phyloP scores from a whole-genome alignment of 2,113 vertebrate species.

The Apaloderma vittatum region DNA sequence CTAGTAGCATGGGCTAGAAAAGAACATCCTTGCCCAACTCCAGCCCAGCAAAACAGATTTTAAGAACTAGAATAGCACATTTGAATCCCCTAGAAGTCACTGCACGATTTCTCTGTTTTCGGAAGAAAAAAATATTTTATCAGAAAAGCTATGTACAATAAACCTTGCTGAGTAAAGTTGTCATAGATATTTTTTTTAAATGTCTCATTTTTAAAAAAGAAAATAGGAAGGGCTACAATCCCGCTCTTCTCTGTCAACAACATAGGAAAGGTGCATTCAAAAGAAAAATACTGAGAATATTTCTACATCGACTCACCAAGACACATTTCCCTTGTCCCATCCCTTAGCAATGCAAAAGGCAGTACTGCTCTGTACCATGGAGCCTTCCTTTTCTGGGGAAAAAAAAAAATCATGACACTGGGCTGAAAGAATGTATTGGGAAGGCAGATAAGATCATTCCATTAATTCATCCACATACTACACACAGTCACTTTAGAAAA shows the following conservation, averaged over 20 bases:
- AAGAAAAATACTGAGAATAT: not conserved
- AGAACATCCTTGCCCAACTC: not conserved
- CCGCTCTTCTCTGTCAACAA: not conserved
- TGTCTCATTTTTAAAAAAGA: not conserved
- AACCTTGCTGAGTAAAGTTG: not conserved
- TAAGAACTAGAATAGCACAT: not conserved
- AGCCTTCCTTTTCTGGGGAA: not conserved
- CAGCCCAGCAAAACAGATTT: not conserved
- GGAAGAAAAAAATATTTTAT: not conserved
- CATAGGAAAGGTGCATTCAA: not conserved
- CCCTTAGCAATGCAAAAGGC: not conserved
- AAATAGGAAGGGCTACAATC: not conserved
- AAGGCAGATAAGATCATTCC: conserved; percentile 16
- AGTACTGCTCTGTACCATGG: not conserved
- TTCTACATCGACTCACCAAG: not conserved
- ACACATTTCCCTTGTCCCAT: not conserved
- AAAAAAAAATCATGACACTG: not conserved
- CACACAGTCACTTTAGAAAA: not conserved
- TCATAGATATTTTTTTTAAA: not conserved
- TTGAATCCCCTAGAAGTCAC: not conserved
- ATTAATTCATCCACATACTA: conserved; percentile 1
- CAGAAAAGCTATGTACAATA: not conserved
- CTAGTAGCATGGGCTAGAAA: not conserved
- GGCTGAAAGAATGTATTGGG: not conserved
- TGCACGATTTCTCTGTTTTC: not conserved